Evolutionary conservation across 2,113 vertebrate species (phyloP), one percentile per base, ranked within the genome.

Genomic region (Onychostoma macrolepis): DNA sequence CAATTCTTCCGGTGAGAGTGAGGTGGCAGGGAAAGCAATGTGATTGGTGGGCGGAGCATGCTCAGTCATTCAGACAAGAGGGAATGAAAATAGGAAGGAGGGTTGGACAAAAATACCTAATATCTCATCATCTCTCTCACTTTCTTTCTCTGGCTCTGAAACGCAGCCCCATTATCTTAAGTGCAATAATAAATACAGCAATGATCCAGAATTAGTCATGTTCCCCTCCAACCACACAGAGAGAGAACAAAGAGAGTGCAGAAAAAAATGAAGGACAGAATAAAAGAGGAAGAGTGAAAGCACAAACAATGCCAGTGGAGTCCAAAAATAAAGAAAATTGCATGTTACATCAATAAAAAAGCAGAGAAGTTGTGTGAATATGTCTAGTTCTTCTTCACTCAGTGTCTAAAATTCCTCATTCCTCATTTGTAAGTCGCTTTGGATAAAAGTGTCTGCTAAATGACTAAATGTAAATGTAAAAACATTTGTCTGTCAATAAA

Each of bases 101-200:
- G 28, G 43, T 72, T 26, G 65, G 45, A 50, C 50, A 28, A 33
- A 38, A 38, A 71, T 72, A 79, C 87, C 75, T 87, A 74, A 90
- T 88, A 89, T 89, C 83, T 63, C 88, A 89, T 90, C 72, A 89
- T 87, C 82, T 89, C 79, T 74, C 75, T 69, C 67, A 61, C 56
- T n/a, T 78, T 72, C 26, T 41, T 21, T 48, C 74, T 58, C 87
- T 88, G 85, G 85, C 90, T 71, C 50, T 76, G 67, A 90, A 85
- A 85, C n/a, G 13, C 72, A 88, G 61, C 88, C 77, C 86, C 88
- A 91, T 93, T 92, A 92, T 91, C 92, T 91, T 92, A 92, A 93
- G 92, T 92, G 92, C 91, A 90, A 90, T 90, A 92, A 92, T 91
- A 92, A 93, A 91, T 88, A 91, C 87, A 87, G 86, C 81, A 89